Conservation (phyloP, 2,888 invertebrate species). For the Caenorhabditis sp. region DNA sequence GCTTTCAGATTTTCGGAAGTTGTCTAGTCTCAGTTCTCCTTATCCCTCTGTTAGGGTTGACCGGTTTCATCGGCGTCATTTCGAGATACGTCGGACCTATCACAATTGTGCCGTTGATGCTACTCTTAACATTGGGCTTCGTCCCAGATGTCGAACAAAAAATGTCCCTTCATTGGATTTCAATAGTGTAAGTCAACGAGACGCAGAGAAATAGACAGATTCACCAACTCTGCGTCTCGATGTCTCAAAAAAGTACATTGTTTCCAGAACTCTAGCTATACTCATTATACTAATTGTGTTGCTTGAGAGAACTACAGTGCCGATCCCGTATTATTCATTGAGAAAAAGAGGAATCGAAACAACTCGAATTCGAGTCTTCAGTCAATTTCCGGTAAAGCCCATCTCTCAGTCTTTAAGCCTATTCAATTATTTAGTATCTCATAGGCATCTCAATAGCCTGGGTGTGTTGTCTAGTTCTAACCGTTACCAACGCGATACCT, state of each 20-base stretch:
- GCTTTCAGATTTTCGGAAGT: conserved; percentile 59
- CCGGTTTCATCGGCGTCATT: conserved; percentile 51
- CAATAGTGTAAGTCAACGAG: conserved; percentile 59
- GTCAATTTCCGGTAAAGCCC: conserved; percentile 53
- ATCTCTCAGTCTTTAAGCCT: too few relatives aligned
- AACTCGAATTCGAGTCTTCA: conserved; percentile 48
- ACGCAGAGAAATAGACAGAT: too few relatives aligned
- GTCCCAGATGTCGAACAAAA: conserved; percentile 58
- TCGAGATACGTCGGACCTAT: conserved; percentile 61
- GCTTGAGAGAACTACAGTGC: conserved; percentile 53
- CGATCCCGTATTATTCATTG: conserved; percentile 52
- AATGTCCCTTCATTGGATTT: conserved; percentile 61
- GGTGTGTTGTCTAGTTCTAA: conserved; percentile 55
- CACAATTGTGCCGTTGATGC: conserved; percentile 62
- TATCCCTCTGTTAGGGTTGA: conserved; percentile 61
- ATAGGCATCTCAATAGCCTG: conserved; percentile 56
- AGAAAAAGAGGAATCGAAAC: conserved; percentile 24
- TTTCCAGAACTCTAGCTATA: conserved; percentile 54
- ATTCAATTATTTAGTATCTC: conserved; percentile 39
- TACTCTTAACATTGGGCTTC: conserved; percentile 55
- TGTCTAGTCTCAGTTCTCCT: conserved; percentile 58
- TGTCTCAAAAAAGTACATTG: too few relatives aligned
- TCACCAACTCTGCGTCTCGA: too few relatives aligned
- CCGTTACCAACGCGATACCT: conserved; percentile 50
- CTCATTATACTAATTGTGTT: conserved; percentile 54